phyloP scores from a whole-genome alignment of 2,797 vertebrate genomes.

The Microchirus variegatus region DNA sequence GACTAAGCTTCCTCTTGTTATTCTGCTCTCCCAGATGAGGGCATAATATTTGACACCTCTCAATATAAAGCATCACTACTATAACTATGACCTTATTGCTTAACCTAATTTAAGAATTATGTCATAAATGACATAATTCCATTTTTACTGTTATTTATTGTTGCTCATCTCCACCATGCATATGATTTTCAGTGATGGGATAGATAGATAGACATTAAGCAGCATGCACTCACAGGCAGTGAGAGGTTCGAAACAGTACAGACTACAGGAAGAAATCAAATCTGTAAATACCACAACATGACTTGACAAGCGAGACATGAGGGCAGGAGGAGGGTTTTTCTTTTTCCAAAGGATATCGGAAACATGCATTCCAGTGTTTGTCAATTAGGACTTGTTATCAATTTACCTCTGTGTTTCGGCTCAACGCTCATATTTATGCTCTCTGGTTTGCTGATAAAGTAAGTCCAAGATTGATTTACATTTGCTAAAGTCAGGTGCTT shows the following conservation, averaged over 20 bases:
- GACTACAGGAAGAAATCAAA: constrained; percentile 66
- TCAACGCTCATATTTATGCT: constrained; percentile 1
- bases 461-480: too few relatives aligned
- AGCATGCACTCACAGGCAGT: constrained; percentile 4
- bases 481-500: background rate
- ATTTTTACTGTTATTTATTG: too few relatives aligned
- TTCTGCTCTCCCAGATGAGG: too few relatives aligned
- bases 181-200: background rate
- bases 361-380: constrained; percentile 62
- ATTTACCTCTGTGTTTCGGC: constrained; percentile 24
- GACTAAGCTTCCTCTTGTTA: too few relatives aligned
- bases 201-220: background rate
- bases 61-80: too few relatives aligned
- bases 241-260: constrained; percentile 21
- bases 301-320: constrained; percentile 78
- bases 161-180: too few relatives aligned
- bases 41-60: too few relatives aligned
- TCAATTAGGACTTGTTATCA: constrained; percentile 43
- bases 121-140: too few relatives aligned
- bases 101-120: too few relatives aligned
- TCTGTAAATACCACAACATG: constrained; percentile 82
- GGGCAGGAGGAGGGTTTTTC: constrained; percentile 62
- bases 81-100: too few relatives aligned
- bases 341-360: constrained; percentile 69
- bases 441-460: constrained; percentile 1